A percentile compares a stretch with the other conserved stretches of the same genome.
These are phyloP conservation scores for Tapera naevia DNA, from an alignment of 2,797 vertebrate genomes.

Conservation along the genomic window DNA sequence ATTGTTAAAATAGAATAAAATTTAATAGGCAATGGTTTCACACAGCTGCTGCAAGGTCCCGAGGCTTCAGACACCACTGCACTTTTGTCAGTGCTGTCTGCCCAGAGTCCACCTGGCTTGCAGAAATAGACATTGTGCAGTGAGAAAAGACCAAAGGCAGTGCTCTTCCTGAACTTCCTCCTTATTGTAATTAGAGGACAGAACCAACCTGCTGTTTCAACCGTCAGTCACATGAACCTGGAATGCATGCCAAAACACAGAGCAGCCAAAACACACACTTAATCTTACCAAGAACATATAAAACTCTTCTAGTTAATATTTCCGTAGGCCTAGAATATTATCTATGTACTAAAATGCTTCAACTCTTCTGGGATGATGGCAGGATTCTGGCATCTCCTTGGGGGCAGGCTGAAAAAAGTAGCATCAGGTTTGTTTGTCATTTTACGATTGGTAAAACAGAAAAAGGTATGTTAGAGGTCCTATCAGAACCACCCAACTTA, in stretches of 20 bases:
- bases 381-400: background rate
- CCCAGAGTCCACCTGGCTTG: background rate
- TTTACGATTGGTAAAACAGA: background rate
- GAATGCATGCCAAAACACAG: background rate
- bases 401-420: background rate
- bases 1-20: background rate
- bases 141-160: background rate
- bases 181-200: background rate
- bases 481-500: background rate
- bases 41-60: background rate
- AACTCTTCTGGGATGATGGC: background rate
- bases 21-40: background rate
- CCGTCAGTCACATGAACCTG: background rate
- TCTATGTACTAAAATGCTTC: background rate
- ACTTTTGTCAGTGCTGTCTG: background rate
- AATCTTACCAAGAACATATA: background rate
- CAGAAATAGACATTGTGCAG: background rate
- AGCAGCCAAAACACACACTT: slow-evolving; percentile 13
- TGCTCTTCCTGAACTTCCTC: background rate
- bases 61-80: background rate
- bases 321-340: background rate
- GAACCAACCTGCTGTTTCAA: background rate
- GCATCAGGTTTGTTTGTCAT: background rate
- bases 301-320: background rate
- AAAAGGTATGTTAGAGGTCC: background rate